These are phyloP conservation scores for Amphibalanus amphitrite DNA, from an alignment of 1,140 invertebrate genomes.

Conservation along the genomic window DNA sequence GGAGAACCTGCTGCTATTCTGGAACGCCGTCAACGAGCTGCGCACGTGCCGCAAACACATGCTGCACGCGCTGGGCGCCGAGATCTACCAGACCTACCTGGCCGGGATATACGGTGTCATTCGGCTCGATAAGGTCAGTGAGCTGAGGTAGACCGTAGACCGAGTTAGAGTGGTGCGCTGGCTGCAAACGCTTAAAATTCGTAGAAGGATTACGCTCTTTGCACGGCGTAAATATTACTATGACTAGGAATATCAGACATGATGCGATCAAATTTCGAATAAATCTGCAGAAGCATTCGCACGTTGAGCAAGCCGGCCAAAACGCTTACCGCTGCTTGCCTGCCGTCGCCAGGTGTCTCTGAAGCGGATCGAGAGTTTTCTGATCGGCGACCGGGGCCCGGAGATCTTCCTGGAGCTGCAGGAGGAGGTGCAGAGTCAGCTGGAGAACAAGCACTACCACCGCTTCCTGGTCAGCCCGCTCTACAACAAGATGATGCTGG, in stretches of 20 bases:
- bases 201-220: too few species aligned
- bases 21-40: slow-evolving; percentile 71
- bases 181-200: too few species aligned
- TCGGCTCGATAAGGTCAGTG: slow-evolving; percentile 8
- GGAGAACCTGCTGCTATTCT: slow-evolving; percentile 63
- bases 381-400: slow-evolving; percentile 67
- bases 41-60: slow-evolving; percentile 46
- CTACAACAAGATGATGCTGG: slow-evolving; percentile 47
- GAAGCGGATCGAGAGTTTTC: slow-evolving; percentile 69
- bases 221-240: too few species aligned
- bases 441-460: slow-evolving; percentile 75
- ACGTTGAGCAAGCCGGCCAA: too few species aligned
- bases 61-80: slow-evolving; percentile 71
- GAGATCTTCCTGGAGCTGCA: slow-evolving; percentile 78
- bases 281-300: too few species aligned
- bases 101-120: slow-evolving; percentile 22
- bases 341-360: slow-evolving; percentile 26
- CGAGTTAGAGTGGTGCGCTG: too few species aligned
- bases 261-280: too few species aligned
- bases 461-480: slow-evolving; percentile 70
- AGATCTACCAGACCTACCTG: slow-evolving; percentile 77
- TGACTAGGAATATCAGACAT: too few species aligned
- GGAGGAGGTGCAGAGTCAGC: slow-evolving; percentile 49
- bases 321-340: slow-evolving; percentile 1
- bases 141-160: too few species aligned